Evolutionary conservation across 1,140 invertebrate species (phyloP), one percentile per base, ranked within the genome.

Genomic region (Calliphora vicina): DNA sequence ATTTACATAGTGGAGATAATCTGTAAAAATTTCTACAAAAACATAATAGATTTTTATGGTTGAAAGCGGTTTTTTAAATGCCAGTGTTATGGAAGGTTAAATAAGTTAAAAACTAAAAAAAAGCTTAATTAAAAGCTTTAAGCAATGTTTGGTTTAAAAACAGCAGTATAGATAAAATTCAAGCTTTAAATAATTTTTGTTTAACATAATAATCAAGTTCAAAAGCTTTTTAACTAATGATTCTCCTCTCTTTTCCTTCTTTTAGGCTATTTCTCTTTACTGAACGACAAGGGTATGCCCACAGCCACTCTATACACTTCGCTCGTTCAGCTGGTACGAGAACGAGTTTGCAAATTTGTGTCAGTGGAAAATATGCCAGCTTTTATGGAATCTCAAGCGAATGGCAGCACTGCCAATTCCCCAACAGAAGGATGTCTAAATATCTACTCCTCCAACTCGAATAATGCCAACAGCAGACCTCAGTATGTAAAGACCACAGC

Each of bases 301-400:
- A 88, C 86, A 73, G 89, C 89, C 26, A 90, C 88, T 5, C 85
- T 87, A 71, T 90, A 90, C 57, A 85, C 84, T 1, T 88, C 89
- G 0, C 84, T 90, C 25, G 87, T 90, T 80, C 89, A 90, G 76
- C 45, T 90, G 83, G 89, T 90, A 25, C 87, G 89, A 0, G 89
- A 90, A 80, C 86, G 89, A n/a, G 89, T 90, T 20, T 89, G 87
- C 81, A 90, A 90, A 85, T 90, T 90, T 72, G 85, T 86, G 4
- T 90, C 89, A 20, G 89, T 90, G 81, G 89, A 90, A 72, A 90
- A 89, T 81, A 88, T 90, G 87, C 86, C 88, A 45, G 89, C 89
- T 10, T 90, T 89, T 71, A 89, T 85, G 1, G 89, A 90, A 83
- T 90, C 89, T 17, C 84, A 86, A 29, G 81, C 85, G 25, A 86